Percentiles rank a stretch among this genome's conserved stretches.
phyloP scores from a whole-genome alignment of 2,888 invertebrate genomes.

The Gari tellinella region DNA sequence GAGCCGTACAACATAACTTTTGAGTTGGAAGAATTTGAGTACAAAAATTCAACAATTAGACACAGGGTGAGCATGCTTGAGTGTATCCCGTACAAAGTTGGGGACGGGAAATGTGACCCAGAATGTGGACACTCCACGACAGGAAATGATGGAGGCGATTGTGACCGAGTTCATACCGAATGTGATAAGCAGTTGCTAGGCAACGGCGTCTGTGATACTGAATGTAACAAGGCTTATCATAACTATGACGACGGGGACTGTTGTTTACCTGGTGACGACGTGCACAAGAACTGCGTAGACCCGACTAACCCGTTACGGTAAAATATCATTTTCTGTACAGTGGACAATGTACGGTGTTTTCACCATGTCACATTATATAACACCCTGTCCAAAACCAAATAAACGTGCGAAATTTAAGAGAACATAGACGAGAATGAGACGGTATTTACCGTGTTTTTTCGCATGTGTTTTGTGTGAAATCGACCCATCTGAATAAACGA shows the following conservation, averaged over 20 bases:
- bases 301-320: constrained; percentile 76
- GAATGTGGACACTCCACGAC: constrained; percentile 76
- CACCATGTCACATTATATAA: too few species aligned
- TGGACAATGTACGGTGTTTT: too few species aligned
- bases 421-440: too few species aligned
- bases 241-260: constrained; percentile 81
- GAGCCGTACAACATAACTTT: constrained; percentile 78
- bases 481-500: too few species aligned
- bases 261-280: constrained; percentile 64
- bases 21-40: constrained; percentile 54
- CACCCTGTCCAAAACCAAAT: too few species aligned
- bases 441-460: too few species aligned
- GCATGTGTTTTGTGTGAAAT: too few species aligned
- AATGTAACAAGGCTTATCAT: constrained; percentile 77
- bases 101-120: constrained; percentile 75
- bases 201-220: constrained; percentile 77
- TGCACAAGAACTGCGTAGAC: constrained; percentile 73
- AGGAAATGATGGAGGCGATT: constrained; percentile 82
- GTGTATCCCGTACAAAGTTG: constrained; percentile 76
- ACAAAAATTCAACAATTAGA: constrained; percentile 70
- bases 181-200: constrained; percentile 65
- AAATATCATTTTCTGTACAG: too few species aligned
- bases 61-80: constrained; percentile 71
- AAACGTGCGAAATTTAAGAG: too few species aligned
- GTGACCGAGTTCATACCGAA: constrained; percentile 67